Evolutionary conservation across 2,113 vertebrate genomes (phyloP).

Genomic region (Podocnemis expansa): DNA sequence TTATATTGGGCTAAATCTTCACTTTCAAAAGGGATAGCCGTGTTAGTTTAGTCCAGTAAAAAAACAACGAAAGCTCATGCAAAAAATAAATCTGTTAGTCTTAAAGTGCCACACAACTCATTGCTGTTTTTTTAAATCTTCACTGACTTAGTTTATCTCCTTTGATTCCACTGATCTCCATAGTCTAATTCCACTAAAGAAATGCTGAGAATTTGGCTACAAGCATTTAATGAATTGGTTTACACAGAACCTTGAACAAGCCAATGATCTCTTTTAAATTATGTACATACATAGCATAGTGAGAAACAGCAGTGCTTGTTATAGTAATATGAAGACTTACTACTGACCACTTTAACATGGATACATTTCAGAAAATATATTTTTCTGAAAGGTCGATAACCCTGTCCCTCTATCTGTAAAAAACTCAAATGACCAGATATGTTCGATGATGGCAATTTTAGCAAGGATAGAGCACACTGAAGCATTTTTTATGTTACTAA

Average conservation of each 20-base stretch:
- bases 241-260: neutral
- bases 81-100: too few relatives aligned
- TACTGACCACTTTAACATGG: neutral
- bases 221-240: slow-evolving; percentile 25
- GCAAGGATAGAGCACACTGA: neutral
- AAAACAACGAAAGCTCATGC: too few relatives aligned
- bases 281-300: neutral
- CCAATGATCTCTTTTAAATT: slow-evolving; percentile 24
- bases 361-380: neutral
- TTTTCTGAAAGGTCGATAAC: neutral
- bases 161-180: neutral
- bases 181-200: neutral
- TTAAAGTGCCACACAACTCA: too few relatives aligned
- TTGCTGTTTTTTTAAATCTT: too few relatives aligned
- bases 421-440: neutral
- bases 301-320: neutral
- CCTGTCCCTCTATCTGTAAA: neutral
- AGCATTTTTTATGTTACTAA: neutral
- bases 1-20: neutral
- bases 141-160: neutral
- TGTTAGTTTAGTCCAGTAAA: too few relatives aligned
- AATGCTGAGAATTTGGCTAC: neutral
- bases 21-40: too few relatives aligned
- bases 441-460: neutral
- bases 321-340: neutral